phyloP scores from a whole-genome alignment of 1,140 invertebrate species.

The Drosophila nigrodunni region DNA sequence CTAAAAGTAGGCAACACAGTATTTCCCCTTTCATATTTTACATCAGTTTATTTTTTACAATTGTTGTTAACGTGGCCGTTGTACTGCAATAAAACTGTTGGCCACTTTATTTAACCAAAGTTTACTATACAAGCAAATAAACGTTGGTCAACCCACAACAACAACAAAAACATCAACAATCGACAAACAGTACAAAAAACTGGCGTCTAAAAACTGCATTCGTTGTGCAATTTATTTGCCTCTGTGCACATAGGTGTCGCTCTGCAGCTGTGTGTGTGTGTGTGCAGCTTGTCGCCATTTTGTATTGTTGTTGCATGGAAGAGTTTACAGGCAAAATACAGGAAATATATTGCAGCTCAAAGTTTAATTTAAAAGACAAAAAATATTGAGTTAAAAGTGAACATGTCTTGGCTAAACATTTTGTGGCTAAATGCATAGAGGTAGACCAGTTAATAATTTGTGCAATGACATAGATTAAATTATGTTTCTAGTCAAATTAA shows the following conservation, averaged over 20 bases:
- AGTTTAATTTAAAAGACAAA: constrained; percentile 53
- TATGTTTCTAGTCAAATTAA: constrained; percentile 12
- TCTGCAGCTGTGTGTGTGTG: neutral
- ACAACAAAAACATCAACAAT: constrained; percentile 26
- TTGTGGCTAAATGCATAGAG: neutral
- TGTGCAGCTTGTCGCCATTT: constrained; percentile 42
- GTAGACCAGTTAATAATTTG: neutral
- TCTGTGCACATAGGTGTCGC: constrained; percentile 8
- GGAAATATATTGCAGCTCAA: constrained; percentile 1
- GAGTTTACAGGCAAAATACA: constrained; percentile 42
- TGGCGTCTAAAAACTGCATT: constrained; percentile 39
- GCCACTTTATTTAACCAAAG: constrained; percentile 83
- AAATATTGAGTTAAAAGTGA: neutral
- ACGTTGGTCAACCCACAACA: constrained; percentile 62
- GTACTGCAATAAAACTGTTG: constrained; percentile 71
- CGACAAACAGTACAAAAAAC: constrained; percentile 27
- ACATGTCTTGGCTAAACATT: neutral
- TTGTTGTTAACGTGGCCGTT: constrained; percentile 33
- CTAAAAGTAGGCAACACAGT: constrained; percentile 35
- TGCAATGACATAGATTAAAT: constrained; percentile 10
- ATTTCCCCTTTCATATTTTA: neutral
- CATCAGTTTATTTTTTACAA: constrained; percentile 45
- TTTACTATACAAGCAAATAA: constrained; percentile 82
- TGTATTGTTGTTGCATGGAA: constrained; percentile 19
- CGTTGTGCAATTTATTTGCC: constrained; percentile 29